These are phyloP conservation scores for Orthosia incerta DNA, from an alignment of 2,888 invertebrate genomes.

Conservation along the genomic window DNA sequence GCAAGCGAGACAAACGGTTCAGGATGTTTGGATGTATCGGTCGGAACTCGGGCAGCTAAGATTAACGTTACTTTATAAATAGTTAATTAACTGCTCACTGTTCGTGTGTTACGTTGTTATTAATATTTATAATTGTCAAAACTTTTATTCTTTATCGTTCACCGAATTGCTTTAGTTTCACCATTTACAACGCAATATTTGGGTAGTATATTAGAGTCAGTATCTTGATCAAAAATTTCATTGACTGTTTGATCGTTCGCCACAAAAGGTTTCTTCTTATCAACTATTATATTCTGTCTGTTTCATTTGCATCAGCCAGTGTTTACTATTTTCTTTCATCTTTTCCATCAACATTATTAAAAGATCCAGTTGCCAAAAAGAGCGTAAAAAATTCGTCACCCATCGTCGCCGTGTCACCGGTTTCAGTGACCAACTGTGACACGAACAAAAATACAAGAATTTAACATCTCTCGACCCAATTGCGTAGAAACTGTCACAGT, in stretches of 20 bases:
- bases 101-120: background rate
- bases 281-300: background rate
- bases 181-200: background rate
- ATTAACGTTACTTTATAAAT: constrained; percentile 40
- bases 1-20: constrained; percentile 46
- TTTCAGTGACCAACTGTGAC: constrained; percentile 57
- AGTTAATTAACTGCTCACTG: constrained; percentile 20
- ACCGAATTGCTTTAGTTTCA: background rate
- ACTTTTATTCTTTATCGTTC: background rate
- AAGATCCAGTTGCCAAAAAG: constrained; percentile 27
- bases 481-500: constrained; percentile 78
- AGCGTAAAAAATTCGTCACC: constrained; percentile 38
- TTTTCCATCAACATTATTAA: background rate
- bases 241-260: background rate
- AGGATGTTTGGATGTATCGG: constrained; percentile 45
- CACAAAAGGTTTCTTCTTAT: background rate
- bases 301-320: background rate
- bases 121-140: constrained; percentile 18
- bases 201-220: background rate
- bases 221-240: background rate
- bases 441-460: constrained; percentile 60
- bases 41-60: constrained; percentile 39
- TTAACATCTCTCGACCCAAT: constrained; percentile 74
- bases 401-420: constrained; percentile 48
- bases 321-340: background rate